Percentiles rank a stretch among this genome's conserved stretches.
Evolutionary conservation across 2,797 vertebrate species (phyloP).

Genomic region (Aplochiton taeniatus): DNA sequence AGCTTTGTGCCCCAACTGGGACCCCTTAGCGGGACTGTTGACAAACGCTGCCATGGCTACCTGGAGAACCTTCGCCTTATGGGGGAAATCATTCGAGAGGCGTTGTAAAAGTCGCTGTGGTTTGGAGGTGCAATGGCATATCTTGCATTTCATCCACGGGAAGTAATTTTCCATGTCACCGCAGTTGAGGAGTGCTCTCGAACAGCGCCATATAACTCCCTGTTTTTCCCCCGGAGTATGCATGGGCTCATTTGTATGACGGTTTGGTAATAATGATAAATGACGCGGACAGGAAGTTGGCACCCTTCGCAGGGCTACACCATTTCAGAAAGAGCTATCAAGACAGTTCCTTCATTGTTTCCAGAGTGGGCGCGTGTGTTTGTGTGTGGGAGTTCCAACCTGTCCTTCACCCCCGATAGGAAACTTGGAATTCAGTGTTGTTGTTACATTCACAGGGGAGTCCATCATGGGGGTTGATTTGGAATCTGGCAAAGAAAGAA

Average conservation of each 20-base stretch:
- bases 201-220: background rate
- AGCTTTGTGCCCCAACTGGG: slow-evolving; percentile 7
- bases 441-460: background rate
- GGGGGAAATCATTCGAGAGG: background rate
- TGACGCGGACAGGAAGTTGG: slow-evolving; percentile 10
- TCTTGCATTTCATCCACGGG: slow-evolving; percentile 11
- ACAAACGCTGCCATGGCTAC: slow-evolving; percentile 12
- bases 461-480: no score
- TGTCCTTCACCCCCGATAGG: background rate
- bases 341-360: background rate
- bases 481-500: background rate
- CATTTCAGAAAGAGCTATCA: background rate
- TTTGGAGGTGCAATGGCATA: slow-evolving; percentile 14
- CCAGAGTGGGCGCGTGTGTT: background rate
- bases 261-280: slow-evolving; percentile 12
- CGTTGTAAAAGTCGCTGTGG: slow-evolving; percentile 19
- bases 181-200: background rate
- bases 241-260: slow-evolving; percentile 5
- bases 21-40: slow-evolving; percentile 15
- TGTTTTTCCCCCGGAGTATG: background rate
- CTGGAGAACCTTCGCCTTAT: background rate
- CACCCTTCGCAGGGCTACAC: background rate
- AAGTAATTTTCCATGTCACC: slow-evolving; percentile 17
- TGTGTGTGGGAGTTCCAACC: background rate
- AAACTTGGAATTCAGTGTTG: background rate